Evolutionary conservation across 2,113 vertebrate species (phyloP).

Genomic region (Chaetops frenatus): DNA sequence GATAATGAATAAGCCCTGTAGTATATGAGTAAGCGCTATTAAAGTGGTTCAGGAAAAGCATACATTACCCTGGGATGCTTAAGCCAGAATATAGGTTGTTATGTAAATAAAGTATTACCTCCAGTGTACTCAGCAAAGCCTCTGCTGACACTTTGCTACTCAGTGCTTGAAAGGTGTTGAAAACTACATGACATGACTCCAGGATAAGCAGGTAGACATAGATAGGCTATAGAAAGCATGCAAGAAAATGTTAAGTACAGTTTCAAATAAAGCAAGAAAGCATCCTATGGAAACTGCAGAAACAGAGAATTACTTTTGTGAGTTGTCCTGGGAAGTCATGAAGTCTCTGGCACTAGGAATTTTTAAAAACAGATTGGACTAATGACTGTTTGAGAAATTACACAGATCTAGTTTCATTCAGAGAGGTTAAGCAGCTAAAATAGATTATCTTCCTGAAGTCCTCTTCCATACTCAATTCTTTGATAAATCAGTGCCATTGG

Average conservation of each 20-base stretch:
- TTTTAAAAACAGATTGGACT: background rate
- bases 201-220: background rate
- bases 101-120: background rate
- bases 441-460: background rate
- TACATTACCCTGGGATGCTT: background rate
- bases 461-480: background rate
- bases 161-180: background rate
- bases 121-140: background rate
- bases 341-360: background rate
- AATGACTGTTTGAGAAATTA: background rate
- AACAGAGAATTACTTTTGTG: background rate
- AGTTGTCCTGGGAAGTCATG: background rate
- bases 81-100: background rate
- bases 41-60: background rate
- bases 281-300: background rate
- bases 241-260: background rate
- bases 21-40: background rate
- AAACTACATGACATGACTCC: background rate
- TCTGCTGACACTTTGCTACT: background rate
- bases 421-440: background rate
- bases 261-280: background rate
- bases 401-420: background rate
- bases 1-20: background rate
- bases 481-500: background rate
- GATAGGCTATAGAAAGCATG: background rate